Evolutionary conservation across 2,113 vertebrate species (phyloP).

Genomic region (pig (Sus scrofa)): DNA sequence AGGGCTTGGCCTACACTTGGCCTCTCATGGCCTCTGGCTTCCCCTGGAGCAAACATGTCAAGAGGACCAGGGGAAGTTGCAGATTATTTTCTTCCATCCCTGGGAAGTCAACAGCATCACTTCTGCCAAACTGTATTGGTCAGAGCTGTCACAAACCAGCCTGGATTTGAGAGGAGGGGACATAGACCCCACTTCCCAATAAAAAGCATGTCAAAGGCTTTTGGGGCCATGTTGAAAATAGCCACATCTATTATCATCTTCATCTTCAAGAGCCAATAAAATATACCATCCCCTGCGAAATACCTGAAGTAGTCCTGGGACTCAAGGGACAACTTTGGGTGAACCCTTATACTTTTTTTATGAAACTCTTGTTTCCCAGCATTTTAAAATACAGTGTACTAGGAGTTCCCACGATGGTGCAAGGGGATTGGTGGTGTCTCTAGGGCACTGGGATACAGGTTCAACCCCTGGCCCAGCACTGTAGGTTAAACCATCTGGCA

Average conservation of each 20-base stretch:
- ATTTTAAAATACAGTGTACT: neutral
- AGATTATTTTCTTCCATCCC: neutral
- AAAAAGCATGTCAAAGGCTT: neutral
- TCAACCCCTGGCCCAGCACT: too few species aligned
- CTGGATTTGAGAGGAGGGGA: neutral
- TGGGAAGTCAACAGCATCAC: neutral
- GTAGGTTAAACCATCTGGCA: too few species aligned
- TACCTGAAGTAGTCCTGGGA: accelerated
- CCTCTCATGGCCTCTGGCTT: neutral
- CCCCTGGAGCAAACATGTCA: neutral
- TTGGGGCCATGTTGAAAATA: neutral
- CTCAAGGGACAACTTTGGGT: neutral
- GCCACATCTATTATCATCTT: neutral
- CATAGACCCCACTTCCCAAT: neutral
- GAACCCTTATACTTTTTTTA: neutral
- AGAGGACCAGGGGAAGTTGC: neutral
- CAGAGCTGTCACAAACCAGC: neutral
- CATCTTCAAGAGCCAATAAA: neutral
- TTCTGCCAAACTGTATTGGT: neutral
- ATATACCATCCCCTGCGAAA: neutral
- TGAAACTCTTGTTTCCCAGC: neutral
- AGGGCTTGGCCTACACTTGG: accelerated
- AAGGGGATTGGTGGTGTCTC: too few species aligned
- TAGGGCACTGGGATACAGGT: too few species aligned
- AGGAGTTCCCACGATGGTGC: too few species aligned